Conservation (phyloP, 2,113 vertebrate species). For the Myodes glareolus region DNA sequence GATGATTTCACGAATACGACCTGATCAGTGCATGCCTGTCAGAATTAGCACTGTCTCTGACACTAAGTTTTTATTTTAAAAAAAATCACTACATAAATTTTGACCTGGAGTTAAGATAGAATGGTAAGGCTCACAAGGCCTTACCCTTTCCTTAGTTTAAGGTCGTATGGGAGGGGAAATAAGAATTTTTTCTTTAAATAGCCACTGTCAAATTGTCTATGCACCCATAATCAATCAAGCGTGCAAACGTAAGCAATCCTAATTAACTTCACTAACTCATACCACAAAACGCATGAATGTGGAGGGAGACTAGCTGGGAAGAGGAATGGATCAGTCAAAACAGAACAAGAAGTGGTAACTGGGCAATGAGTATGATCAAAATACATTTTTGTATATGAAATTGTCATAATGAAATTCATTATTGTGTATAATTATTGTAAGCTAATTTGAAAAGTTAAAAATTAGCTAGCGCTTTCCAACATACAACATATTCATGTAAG, state of each 20-base stretch:
- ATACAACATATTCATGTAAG: neutral
- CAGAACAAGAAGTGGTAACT: neutral
- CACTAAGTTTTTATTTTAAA: neutral
- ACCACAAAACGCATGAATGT: neutral
- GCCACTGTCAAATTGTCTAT: neutral
- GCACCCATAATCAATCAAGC: neutral
- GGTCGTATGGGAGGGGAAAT: neutral
- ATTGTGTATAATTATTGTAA: neutral
- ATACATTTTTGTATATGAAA: neutral
- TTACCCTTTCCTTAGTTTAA: neutral
- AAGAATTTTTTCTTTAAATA: neutral
- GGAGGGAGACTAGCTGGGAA: neutral
- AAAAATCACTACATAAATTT: neutral
- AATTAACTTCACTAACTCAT: neutral
- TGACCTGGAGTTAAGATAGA: neutral
- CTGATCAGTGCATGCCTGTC: constrained; percentile 87
- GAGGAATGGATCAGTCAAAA: neutral
- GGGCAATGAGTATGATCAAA: neutral
- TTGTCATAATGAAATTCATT: neutral
- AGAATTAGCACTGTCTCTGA: neutral
- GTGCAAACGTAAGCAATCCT: neutral
- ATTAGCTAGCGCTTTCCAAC: neutral
- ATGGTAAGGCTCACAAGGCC: neutral
- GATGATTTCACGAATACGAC: constrained; percentile 88
- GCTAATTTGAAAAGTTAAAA: neutral